Evolutionary conservation across 2,113 vertebrate genomes (phyloP), one percentile per base, ranked within the genome.

Genomic region (Pachypanchax playfairii): DNA sequence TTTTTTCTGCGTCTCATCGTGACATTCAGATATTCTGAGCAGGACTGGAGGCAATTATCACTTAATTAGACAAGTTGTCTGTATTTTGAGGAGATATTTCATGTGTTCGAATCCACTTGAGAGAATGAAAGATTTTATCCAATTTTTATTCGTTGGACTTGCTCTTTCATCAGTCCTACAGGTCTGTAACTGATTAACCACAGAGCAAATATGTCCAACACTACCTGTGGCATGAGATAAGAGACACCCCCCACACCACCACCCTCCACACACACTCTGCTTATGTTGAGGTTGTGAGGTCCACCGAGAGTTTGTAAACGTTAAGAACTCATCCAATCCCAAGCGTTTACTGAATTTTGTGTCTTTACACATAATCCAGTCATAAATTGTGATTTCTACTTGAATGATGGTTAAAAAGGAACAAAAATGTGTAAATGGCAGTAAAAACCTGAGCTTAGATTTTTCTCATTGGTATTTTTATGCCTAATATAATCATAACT

Each of bases 141-240:
- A 48, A 36, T 65, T 73, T 72, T 81, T 5, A 42, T 67, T 57
- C 5, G 38, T 67, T 41, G 65, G 76, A 12, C 73, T 77, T 75
- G 68, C 75, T 71, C 83, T 72, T 72, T 73, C 84, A 68, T 68
- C 14, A 1, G 65, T 58, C 77, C 39, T 42, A 61, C 51, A 50
- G 57, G 38, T 59, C 70, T 75, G 88, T 90, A 79, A 90, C 85
- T 89, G 77, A 91, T 93, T 91, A 92, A 91, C 91, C 65, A 74
- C 73, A 88, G 74, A 65, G 84, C 82, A 89, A 91, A 92, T 89
- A 87, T 70, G 59, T 70, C 75, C 64, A 71, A 66, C 77, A 65
- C 83, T 82, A 80, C 77, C 82, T 79, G 77, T 83, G 72, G 82
- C 76, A 82, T 77, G 64, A 82, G 53, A 79, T 60, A 18, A 42